Base-by-base conservation (phyloP, 2,113 vertebrate species). In the Heterotilapia buettikoferi region DNA sequence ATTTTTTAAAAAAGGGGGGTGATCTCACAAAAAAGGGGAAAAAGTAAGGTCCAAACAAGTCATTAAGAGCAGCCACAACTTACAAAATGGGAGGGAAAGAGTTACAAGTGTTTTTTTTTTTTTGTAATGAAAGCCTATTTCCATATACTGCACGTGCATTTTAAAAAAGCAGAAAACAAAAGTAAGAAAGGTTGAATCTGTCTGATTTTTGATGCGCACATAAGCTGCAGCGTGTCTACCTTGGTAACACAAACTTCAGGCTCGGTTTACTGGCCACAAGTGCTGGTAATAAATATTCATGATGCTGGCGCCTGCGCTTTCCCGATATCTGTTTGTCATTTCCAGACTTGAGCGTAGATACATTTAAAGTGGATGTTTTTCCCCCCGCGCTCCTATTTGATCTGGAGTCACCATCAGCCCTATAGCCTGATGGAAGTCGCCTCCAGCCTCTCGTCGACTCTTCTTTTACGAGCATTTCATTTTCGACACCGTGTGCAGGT, bases 281-380 rank as follows among this genome's bases (percentile, higher is more conserved):
- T 89, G 94, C 88, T 90, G 83, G 40, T 95, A 68, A 97, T 98
- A 96, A 95, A 97, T 98, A 98, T 97, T 97, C 96, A 97, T 95
- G 92, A 96, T 90, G 86, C 79, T 56, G 93, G 93, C 92, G 93
- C 94, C 92, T 93, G 93, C 92, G 93, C 92, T 73, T 86, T 90
- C 63, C 54, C 71, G 16, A 57, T 83, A 86, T 91, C 84, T 73
- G 89, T 89, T 87, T 90, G 92, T 91, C 92, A 88, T 93, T 91
- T 93, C 83, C 86, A 93, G 90, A 87, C 90, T 88, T 73, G 84
- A 84, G 86, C 86, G 90, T 92, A 94, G 94, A 94, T 89, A 94
- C 89, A 93, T 91, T 87, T 93, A 90, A 93, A 94, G 92, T 93
- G 89, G 93, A 90, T 92, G 91, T 91, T 93, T 88, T 84, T 36